Base-by-base conservation (phyloP, 2,797 vertebrate species). In the Microchirus variegatus region DNA sequence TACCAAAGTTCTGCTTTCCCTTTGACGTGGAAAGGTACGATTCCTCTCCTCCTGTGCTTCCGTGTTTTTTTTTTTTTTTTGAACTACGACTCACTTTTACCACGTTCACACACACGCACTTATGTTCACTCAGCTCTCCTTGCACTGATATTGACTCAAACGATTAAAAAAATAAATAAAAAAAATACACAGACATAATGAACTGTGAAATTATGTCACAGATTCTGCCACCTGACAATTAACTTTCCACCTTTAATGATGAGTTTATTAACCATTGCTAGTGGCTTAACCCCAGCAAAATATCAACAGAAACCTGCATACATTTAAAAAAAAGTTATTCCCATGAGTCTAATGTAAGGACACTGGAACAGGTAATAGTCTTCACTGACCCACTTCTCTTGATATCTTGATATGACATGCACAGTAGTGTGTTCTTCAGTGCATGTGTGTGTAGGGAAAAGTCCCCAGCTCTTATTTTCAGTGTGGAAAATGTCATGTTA, bases 1-100 rank as follows among this genome's bases (percentile, higher is more conserved):
- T 98, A 85, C 96, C 96, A 62, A 98, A 96, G 94, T 99, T 99
- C 94, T 99, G 97, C 93, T 99, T 98, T 91, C 97, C 97, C 64
- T 98, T 98, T 91, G 97, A 98, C 60, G 53, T 96, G 82, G 95
- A 96, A 94, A 96, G 97, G 97, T 99, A 95, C 42, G 74, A 70
- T 88, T 78, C 80, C 67, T 56, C 75, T 81, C 68, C 38, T 70
- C 67, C 42, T 0, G 0, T 59, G 51, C 63, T 82, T 73, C 65
- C 59, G 41, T 38, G 40, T 83, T 73, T 68, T 60, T 63, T 37
- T 37, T 83, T 73, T 68, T 60, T 63, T 37, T 37, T 36, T 47
- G 4, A 22, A 51, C 11, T 10, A 14, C 41, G 46, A 35, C 59
- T 67, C 47, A 45, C 62, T 68, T 71, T 67, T 42, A 53, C 55